Conservation (phyloP, 2,113 vertebrate genomes). For the Chrysemys picta region DNA sequence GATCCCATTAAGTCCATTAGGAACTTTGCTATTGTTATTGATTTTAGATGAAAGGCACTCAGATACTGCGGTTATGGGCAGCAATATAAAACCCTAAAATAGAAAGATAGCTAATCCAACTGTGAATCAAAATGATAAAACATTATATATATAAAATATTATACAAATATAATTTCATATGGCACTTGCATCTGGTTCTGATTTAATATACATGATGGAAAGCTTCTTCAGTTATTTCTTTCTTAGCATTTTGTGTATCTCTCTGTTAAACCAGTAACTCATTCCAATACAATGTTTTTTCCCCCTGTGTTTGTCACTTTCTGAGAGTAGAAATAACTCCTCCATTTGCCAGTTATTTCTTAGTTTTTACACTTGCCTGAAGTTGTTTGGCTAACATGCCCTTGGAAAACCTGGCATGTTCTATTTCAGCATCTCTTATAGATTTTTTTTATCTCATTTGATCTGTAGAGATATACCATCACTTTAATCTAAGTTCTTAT, state of each 20-base stretch:
- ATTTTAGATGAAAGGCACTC: background rate
- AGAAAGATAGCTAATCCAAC: background rate
- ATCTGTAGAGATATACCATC: background rate
- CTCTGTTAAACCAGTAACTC: background rate
- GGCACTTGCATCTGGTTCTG: background rate
- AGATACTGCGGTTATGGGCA: background rate
- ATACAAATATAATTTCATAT: background rate
- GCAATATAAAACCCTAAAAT: background rate
- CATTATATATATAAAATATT: background rate
- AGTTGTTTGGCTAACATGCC: background rate
- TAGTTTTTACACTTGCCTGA: background rate
- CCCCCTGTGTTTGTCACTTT: background rate
- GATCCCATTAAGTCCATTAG: background rate
- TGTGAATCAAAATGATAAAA: background rate
- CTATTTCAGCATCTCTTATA: background rate
- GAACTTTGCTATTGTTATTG: background rate
- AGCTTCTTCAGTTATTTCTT: background rate
- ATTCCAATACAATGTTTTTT: background rate
- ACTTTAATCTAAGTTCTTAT: background rate
- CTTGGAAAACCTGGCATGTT: background rate
- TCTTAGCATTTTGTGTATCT: background rate
- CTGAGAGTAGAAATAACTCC: background rate
- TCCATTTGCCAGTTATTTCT: background rate
- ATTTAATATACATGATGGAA: background rate
- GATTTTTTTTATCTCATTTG: background rate